Percentiles rank a stretch among this genome's conserved stretches.
Conservation (phyloP, 2,888 invertebrate genomes). For the Leptura quadrifasciata region DNA sequence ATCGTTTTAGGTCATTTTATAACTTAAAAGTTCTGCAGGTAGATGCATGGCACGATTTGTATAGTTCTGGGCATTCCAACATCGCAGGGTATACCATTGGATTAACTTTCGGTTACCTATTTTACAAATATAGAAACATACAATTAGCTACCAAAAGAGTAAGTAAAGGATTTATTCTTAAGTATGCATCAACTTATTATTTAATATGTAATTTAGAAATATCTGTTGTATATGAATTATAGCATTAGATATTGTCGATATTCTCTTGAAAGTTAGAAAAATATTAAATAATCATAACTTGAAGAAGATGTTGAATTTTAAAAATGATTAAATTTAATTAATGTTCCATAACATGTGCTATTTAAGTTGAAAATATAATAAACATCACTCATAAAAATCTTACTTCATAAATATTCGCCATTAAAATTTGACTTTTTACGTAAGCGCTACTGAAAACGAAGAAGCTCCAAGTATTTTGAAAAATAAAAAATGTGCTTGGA, state of each 20-base stretch:
- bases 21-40: slow-evolving; percentile 50
- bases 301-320: no score
- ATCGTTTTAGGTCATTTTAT: slow-evolving; percentile 58
- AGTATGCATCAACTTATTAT: not conserved
- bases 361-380: no score
- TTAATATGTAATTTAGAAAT: not conserved
- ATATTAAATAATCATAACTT: not conserved
- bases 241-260: no score
- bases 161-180: not conserved
- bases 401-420: no score
- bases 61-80: slow-evolving; percentile 61
- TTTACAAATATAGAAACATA: slow-evolving; percentile 55
- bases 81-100: slow-evolving; percentile 62
- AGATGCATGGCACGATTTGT: slow-evolving; percentile 60
- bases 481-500: no score
- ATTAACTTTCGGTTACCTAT: slow-evolving; percentile 62
- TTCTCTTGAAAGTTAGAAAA: no score
- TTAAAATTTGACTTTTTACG: no score
- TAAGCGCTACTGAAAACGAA: no score
- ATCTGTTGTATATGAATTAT: not conserved
- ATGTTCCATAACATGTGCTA: no score
- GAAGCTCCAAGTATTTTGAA: no score
- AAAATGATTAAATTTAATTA: no score
- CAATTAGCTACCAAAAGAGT: slow-evolving; percentile 42
- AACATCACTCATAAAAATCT: no score